These are phyloP conservation scores for Ganaspis brasiliensis DNA, from an alignment of 2,888 invertebrate genomes.

Conservation along the genomic window DNA sequence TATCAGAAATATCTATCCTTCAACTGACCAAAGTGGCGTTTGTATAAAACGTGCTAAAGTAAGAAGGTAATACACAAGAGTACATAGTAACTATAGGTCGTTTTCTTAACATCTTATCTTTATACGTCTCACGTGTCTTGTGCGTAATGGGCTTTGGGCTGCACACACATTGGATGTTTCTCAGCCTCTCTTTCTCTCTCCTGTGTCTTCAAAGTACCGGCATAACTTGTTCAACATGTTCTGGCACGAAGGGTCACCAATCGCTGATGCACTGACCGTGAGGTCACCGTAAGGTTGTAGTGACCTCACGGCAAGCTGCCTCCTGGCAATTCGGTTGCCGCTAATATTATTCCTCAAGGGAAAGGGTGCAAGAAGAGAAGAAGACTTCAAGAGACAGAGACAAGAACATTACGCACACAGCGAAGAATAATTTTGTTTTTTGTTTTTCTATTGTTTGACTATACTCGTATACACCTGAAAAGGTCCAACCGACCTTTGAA, in stretches of 20 bases:
- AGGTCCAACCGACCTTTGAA: too few species aligned
- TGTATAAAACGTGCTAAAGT: conserved; percentile 34
- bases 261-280: conserved; percentile 70
- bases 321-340: conserved; percentile 53
- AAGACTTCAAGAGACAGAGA: conserved; percentile 40
- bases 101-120: conserved; percentile 34
- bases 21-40: conserved; percentile 13
- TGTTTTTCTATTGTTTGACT: too few species aligned
- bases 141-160: conserved; percentile 28
- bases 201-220: conserved; percentile 61
- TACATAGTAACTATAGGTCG: conserved; percentile 26
- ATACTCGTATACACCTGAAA: too few species aligned
- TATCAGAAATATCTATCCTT: conserved; percentile 14
- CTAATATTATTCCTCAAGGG: not conserved
- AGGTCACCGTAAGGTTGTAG: conserved; percentile 54
- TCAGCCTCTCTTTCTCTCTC: not conserved
- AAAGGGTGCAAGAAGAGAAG: conserved; percentile 35
- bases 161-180: not conserved
- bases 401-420: too few species aligned
- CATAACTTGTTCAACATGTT: conserved; percentile 77
- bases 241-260: conserved; percentile 73
- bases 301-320: conserved; percentile 50
- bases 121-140: conserved; percentile 33
- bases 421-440: too few species aligned
- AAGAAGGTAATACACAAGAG: conserved; percentile 10